Evolutionary conservation across 2,797 vertebrate species (phyloP).

Genomic region (Anas georgica): DNA sequence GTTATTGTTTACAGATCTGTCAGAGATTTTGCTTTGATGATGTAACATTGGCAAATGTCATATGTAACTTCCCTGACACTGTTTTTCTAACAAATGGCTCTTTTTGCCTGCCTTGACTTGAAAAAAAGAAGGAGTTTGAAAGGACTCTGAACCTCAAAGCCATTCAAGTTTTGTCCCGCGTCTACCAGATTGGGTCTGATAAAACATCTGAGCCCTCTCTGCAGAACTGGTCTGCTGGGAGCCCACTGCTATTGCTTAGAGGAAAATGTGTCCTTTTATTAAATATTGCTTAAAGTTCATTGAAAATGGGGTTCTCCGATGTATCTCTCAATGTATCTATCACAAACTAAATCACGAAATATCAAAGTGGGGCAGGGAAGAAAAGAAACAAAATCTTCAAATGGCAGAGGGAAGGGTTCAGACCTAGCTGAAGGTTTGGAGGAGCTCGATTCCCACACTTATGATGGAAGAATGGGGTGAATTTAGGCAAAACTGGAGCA

Average conservation of each 20-base stretch:
- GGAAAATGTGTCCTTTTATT: not conserved
- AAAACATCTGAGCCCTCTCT: not conserved
- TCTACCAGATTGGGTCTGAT: not conserved
- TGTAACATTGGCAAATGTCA: slow-evolving; percentile 41
- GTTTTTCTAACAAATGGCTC: slow-evolving; percentile 57
- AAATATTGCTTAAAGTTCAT: not conserved
- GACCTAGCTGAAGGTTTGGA: not conserved
- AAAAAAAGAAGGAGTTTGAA: not conserved
- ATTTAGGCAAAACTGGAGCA: not conserved
- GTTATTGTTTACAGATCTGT: slow-evolving; percentile 60
- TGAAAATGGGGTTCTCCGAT: not conserved
- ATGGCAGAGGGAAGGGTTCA: not conserved
- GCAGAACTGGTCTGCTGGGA: not conserved
- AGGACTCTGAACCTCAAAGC: not conserved
- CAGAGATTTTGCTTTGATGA: slow-evolving; percentile 63
- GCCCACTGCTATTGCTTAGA: not conserved
- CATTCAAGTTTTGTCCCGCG: not conserved
- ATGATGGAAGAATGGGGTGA: not conserved
- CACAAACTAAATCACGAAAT: not conserved
- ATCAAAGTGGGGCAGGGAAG: not conserved
- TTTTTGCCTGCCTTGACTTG: not conserved
- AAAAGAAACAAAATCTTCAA: not conserved
- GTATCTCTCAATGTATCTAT: not conserved
- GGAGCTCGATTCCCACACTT: not conserved
- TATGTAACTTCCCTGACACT: slow-evolving; percentile 29